Conservation (phyloP, 2,797 vertebrate genomes). For the Otolemur crassicaudatus region DNA sequence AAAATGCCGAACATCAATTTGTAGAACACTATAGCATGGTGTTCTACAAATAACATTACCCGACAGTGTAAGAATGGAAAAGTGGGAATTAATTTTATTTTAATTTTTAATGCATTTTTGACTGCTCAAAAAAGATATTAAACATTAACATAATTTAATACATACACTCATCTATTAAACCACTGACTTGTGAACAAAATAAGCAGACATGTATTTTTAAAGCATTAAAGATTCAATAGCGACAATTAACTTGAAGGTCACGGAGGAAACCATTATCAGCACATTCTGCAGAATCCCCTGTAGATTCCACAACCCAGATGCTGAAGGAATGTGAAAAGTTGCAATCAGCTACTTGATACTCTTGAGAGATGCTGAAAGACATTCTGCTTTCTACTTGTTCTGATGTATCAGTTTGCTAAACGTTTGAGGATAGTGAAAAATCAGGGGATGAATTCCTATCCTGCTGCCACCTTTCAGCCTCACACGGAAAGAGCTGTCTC, state of each 20-base stretch:
- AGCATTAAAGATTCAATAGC: slow-evolving; percentile 64
- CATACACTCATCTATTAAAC: slow-evolving; percentile 66
- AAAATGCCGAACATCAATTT: slow-evolving; percentile 72
- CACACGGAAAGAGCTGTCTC: not conserved
- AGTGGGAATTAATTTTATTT: slow-evolving; percentile 69
- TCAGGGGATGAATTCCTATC: not conserved
- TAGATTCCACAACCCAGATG: not conserved
- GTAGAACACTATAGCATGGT: slow-evolving; percentile 31
- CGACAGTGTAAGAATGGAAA: slow-evolving; percentile 34
- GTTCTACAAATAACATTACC: slow-evolving; percentile 72
- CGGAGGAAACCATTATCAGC: slow-evolving; percentile 1
- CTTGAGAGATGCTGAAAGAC: not conserved
- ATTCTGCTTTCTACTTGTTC: not conserved
- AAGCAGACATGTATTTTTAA: slow-evolving; percentile 58
- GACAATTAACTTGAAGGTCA: slow-evolving; percentile 70
- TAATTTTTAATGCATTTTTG: slow-evolving; percentile 78
- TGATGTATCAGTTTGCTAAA: not conserved
- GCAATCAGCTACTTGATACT: not conserved
- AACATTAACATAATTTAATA: slow-evolving; percentile 65
- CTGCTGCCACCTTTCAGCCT: not conserved
- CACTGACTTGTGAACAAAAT: slow-evolving; percentile 59
- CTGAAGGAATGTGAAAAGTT: not conserved
- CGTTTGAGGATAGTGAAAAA: not conserved
- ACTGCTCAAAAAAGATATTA: slow-evolving; percentile 69
- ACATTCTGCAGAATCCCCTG: not conserved